Evolutionary conservation across 2,888 invertebrate genomes (phyloP).

Genomic region (Nomada ruficornis): DNA sequence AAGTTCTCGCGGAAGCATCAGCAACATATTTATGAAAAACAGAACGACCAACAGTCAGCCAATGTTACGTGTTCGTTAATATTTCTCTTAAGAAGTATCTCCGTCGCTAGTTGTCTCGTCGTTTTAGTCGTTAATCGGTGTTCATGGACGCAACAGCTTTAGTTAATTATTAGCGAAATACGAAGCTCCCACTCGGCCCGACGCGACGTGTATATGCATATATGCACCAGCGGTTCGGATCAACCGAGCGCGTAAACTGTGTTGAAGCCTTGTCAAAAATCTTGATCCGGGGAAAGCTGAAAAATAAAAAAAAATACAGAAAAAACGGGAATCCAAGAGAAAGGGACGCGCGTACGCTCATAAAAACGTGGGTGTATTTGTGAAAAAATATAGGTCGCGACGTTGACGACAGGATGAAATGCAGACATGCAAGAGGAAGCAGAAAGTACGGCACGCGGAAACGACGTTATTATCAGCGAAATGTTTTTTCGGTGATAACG

Average conservation of each 20-base stretch:
- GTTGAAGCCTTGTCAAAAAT: slow-evolving; percentile 11
- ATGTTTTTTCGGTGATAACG: slow-evolving; percentile 57
- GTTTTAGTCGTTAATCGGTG: slow-evolving; percentile 22
- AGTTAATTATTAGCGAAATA: slow-evolving; percentile 40
- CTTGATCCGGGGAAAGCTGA: not conserved
- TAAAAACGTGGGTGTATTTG: slow-evolving; percentile 49
- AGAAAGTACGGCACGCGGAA: slow-evolving; percentile 63
- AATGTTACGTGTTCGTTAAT: slow-evolving; percentile 16
- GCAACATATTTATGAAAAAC: not conserved
- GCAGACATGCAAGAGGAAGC: slow-evolving; percentile 64
- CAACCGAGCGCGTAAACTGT: slow-evolving; percentile 32
- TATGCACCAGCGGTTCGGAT: slow-evolving; percentile 10
- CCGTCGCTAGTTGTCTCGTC: slow-evolving; percentile 3
- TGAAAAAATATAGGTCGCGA: slow-evolving; percentile 65
- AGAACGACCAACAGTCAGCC: not conserved
- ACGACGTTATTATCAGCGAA: slow-evolving; percentile 57
- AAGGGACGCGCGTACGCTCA: slow-evolving; percentile 45
- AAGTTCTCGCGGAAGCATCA: not conserved
- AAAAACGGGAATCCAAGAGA: not conserved
- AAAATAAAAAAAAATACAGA: not conserved
- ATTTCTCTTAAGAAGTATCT: slow-evolving; percentile 6
- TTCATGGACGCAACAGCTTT: slow-evolving; percentile 4
- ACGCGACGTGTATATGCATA: not conserved
- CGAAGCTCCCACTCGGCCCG: slow-evolving; percentile 14
- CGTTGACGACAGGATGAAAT: slow-evolving; percentile 64